A percentile compares a stretch with the other conserved stretches of the same genome.
phyloP scores from a whole-genome alignment of 2,888 invertebrate genomes.

The Mystacides longicornis region DNA sequence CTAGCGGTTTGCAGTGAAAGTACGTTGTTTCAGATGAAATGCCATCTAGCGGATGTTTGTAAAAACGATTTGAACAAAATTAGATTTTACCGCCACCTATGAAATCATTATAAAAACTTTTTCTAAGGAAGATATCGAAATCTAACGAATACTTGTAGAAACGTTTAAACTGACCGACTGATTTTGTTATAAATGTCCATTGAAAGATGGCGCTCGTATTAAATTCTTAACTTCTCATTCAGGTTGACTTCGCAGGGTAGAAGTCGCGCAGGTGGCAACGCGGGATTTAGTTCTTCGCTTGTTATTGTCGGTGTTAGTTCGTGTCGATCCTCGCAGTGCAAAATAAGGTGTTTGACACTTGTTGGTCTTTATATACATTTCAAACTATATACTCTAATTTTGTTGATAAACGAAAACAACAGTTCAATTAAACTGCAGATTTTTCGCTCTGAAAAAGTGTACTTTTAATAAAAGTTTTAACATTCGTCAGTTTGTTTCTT shows the following conservation, averaged over 20 bases:
- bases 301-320: not conserved
- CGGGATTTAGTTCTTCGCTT: not conserved
- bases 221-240: no score
- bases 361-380: not conserved
- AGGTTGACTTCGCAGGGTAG: not conserved
- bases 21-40: no score
- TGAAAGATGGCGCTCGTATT: no score
- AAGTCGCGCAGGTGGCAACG: not conserved
- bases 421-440: not conserved
- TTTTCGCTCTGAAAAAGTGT: not conserved
- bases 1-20: no score
- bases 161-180: no score
- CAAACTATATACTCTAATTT: not conserved
- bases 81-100: no score
- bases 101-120: no score
- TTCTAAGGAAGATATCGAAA: no score
- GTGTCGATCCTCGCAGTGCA: not conserved
- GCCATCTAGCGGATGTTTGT: no score
- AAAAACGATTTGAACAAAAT: no score
- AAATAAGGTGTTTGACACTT: constrained; percentile 1
- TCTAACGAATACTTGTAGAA: no score
- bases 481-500: not conserved
- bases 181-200: no score
- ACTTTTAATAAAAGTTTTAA: not conserved
- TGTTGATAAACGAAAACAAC: not conserved